phyloP scores from a whole-genome alignment of 2,113 vertebrate genomes.

The Saiga tatarica region DNA sequence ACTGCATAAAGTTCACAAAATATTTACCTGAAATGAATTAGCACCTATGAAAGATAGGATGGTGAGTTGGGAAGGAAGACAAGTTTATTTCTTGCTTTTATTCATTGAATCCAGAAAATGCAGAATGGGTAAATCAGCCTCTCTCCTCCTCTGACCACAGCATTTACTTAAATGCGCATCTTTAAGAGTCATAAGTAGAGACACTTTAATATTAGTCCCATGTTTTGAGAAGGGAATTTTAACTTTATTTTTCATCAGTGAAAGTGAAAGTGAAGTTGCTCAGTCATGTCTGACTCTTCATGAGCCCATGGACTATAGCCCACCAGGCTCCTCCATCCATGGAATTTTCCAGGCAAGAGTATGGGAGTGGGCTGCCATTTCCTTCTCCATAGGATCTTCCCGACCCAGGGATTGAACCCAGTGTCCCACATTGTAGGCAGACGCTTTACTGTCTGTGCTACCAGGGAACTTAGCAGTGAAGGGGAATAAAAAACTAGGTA shows the following conservation, averaged over 20 bases:
- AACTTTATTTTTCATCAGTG: not conserved
- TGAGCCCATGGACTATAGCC: too few relatives aligned
- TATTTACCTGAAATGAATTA: not conserved
- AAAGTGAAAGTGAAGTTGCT: not conserved
- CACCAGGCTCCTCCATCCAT: too few relatives aligned
- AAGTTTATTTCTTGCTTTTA: not conserved
- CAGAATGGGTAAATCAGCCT: not conserved
- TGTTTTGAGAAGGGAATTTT: not conserved
- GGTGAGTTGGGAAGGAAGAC: not conserved
- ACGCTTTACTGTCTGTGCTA: too few relatives aligned
- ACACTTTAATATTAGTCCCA: not conserved
- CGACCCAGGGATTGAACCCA: too few relatives aligned
- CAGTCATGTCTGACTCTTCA: too few relatives aligned
- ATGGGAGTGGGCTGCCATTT: too few relatives aligned
- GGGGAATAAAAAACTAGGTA: not conserved
- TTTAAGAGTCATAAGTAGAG: not conserved
- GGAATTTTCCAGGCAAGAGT: too few relatives aligned
- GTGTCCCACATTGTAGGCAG: too few relatives aligned
- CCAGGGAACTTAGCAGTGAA: not conserved
- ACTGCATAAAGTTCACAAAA: not conserved
- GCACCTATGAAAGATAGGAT: not conserved
- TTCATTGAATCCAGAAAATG: not conserved
- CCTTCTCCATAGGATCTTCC: too few relatives aligned
- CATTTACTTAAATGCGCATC: not conserved
- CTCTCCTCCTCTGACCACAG: not conserved